Evolutionary conservation across 1,140 invertebrate genomes (phyloP).

Genomic region (Aculops lycopersici): DNA sequence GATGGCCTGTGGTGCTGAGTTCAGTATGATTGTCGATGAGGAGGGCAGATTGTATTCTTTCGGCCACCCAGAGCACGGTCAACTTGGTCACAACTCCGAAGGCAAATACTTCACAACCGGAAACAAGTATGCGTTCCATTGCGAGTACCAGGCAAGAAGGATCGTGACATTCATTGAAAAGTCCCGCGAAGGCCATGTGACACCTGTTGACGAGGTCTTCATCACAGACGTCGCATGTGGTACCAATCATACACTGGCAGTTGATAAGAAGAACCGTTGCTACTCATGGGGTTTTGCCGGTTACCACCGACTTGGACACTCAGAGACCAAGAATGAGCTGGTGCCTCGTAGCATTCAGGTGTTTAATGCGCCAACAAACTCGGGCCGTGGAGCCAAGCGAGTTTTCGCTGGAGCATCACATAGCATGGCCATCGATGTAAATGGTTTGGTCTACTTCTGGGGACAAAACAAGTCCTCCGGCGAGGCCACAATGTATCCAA

Average conservation of each 20-base stretch:
- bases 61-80: conserved; percentile 64
- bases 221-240: conserved; percentile 65
- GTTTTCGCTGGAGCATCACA: conserved; percentile 54
- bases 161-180: conserved; percentile 58
- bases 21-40: conserved; percentile 56
- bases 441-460: conserved; percentile 43
- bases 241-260: conserved; percentile 51
- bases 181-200: conserved; percentile 46
- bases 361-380: conserved; percentile 37
- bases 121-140: conserved; percentile 52
- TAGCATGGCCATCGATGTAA: conserved; percentile 44
- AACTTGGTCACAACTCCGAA: conserved; percentile 63
- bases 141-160: conserved; percentile 44
- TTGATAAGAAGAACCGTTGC: conserved; percentile 49
- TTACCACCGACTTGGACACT: conserved; percentile 60
- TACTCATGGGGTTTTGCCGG: conserved; percentile 82
- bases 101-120: conserved; percentile 66
- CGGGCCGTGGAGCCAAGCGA: conserved; percentile 35
- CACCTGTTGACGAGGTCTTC: conserved; percentile 45
- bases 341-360: conserved; percentile 60
- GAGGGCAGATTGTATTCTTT: conserved; percentile 61
- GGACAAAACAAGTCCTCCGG: conserved; percentile 64
- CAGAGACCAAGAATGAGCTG: conserved; percentile 58
- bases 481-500: conserved; percentile 83
- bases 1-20: conserved; percentile 58